Base-by-base conservation (phyloP, 2,797 vertebrate genomes). In the Pantherophis alleghaniensis region DNA sequence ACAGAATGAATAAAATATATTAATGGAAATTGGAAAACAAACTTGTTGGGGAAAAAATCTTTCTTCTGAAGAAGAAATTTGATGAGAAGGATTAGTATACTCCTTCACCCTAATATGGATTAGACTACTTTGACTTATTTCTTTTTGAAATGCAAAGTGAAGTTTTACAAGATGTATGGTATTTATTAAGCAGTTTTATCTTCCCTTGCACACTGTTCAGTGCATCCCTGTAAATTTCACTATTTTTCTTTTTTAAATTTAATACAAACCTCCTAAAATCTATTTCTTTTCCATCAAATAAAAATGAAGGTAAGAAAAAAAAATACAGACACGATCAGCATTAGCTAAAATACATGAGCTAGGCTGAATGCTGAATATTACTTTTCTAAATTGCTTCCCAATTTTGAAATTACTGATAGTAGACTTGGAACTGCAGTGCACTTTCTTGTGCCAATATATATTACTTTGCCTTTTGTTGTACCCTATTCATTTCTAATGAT, bases 391-490 rank as follows among this genome's bases (percentile, higher is more conserved):
- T 22, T 74, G 24, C 32, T 28, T 47, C 32, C 10, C 63, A 26
- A 47, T 74, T 92, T 42, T 92, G 61, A 88, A 88, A 88, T 92
- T 88, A 57, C 61, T 56, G n/a, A 51, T 88, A 11, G 32, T 51
- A 69, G 51, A 47, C 61, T 59, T 69, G 63, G 63, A 92, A 59
- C 24, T 74, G 24, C 55, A 74, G 16, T 74, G 32, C 20, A 2
- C 9, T 57, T 74, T 92, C 42, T 55, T 47, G 11, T 92, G 91
- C 32, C 16, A 74, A 47, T 22, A 10, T 59, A 59, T 74, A 74
- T 92, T 47, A 1, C 14, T 88, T 37, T 74, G 32, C 53, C 51
- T 88, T 74, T 74, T 92, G n/a, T 57, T 92, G 86, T 69, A 55
- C 47, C 63, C 32, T 91, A 42, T n/a, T 88, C 24, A 92, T 47